Percentiles rank a stretch among this genome's conserved stretches.
Evolutionary conservation across 2,797 vertebrate genomes (phyloP).

Genomic region (Sternotherus odoratus): DNA sequence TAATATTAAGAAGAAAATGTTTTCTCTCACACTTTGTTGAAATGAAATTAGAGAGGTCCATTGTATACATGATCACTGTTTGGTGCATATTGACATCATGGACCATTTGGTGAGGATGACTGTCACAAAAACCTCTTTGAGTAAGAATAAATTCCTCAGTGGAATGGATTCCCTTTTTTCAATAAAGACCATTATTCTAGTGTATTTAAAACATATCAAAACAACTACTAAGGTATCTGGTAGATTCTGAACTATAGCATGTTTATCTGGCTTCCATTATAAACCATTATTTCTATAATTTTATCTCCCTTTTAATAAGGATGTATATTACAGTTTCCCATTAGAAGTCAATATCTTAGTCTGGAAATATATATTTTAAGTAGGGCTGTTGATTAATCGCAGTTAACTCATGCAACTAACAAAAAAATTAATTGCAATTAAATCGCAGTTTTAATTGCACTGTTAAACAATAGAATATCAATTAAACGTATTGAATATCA

Average conservation of each 20-base stretch:
- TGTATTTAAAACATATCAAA: background rate
- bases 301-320: background rate
- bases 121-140: background rate
- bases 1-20: background rate
- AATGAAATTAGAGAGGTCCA: background rate
- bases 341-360: background rate
- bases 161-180: background rate
- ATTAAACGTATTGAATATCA: too few species aligned
- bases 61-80: too few species aligned
- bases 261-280: background rate
- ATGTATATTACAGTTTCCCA: background rate
- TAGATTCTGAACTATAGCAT: background rate
- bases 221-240: background rate
- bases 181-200: background rate
- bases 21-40: background rate
- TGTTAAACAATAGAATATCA: too few species aligned
- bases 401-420: too few species aligned
- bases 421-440: too few species aligned
- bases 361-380: background rate
- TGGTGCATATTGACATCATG: background rate
- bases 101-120: background rate
- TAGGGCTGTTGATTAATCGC: too few species aligned
- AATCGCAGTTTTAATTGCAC: too few species aligned
- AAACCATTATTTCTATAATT: background rate
- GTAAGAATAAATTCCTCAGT: background rate